phyloP scores from a whole-genome alignment of 2,113 vertebrate species.

The Thunnus maccoyii region DNA sequence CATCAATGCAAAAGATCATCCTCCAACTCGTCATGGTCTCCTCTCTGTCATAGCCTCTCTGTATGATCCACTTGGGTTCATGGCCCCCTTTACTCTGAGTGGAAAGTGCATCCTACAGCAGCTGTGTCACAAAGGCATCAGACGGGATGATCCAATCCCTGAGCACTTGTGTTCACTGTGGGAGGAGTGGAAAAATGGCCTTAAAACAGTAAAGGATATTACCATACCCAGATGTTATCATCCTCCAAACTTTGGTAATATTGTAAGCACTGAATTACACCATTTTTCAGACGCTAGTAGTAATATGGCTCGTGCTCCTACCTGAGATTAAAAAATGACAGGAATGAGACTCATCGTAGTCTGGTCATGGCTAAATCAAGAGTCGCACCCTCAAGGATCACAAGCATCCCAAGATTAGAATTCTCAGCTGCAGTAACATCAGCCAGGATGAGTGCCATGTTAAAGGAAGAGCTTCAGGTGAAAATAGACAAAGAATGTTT shows the following conservation, averaged over 20 bases:
- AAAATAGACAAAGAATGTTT: background rate
- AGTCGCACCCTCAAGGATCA: background rate
- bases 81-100: background rate
- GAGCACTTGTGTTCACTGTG: background rate
- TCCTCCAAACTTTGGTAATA: background rate
- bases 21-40: background rate
- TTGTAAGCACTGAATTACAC: background rate
- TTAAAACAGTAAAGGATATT: background rate
- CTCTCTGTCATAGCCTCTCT: background rate
- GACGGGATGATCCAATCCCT: conserved; percentile 20
- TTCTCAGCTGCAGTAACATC: background rate
- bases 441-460: background rate
- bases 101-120: conserved; percentile 12
- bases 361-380: background rate
- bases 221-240: background rate
- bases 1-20: background rate
- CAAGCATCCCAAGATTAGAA: background rate
- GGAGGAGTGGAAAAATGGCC: conserved; percentile 18
- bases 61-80: background rate
- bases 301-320: conserved; percentile 1
- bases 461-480: background rate
- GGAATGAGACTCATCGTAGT: background rate
- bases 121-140: background rate
- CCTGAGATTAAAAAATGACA: background rate
- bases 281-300: background rate